Evolutionary conservation across 2,888 invertebrate species (phyloP).

Genomic region (Phyllotreta striolata): DNA sequence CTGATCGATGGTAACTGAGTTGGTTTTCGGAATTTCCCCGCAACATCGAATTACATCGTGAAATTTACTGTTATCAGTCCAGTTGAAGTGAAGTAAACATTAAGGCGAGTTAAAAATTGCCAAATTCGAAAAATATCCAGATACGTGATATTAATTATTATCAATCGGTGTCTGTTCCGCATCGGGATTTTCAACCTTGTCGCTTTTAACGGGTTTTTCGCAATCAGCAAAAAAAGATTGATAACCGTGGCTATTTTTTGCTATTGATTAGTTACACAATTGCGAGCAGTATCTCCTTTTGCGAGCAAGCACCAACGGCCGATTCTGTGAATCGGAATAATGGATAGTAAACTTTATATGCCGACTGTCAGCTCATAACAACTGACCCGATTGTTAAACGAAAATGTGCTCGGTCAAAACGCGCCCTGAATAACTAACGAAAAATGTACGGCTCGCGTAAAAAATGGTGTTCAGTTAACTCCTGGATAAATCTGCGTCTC

Average conservation of each 20-base stretch:
- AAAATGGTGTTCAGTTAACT: no score
- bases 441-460: no score
- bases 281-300: conserved; percentile 24
- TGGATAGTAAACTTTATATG: conserved; percentile 28
- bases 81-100: no score
- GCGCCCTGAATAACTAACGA: conserved; percentile 21
- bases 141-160: no score
- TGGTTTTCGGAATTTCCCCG: no score
- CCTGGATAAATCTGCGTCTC: no score
- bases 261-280: conserved; percentile 7
- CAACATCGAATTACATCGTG: no score
- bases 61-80: no score
- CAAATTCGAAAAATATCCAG: no score
- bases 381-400: conserved; percentile 18
- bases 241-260: conserved; percentile 4
- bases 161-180: no score
- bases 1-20: no score
- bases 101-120: no score
- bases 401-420: conserved; percentile 18
- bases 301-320: conserved; percentile 8
- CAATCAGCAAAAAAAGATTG: conserved; percentile 13
- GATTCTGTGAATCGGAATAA: conserved; percentile 28
- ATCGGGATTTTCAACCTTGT: not conserved
- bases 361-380: conserved; percentile 13
- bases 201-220: conserved; percentile 15